Evolutionary conservation across 92 coral and sea anemone genomes (phyloP), one percentile per base, ranked within the genome.

Genomic region (Meandrina meandrites): DNA sequence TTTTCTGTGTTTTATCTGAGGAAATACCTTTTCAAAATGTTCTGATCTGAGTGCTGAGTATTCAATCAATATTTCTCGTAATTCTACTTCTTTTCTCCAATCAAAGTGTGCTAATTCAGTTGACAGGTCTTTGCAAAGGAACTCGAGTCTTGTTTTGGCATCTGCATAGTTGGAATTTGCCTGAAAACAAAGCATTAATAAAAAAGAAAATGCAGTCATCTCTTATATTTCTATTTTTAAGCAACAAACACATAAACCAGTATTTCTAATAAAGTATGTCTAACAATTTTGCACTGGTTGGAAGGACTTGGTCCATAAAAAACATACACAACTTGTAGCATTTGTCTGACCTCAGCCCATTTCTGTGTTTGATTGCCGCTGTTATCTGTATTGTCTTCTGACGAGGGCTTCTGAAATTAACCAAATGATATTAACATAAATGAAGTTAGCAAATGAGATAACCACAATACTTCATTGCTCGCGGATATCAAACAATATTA

Each of bases 141-240:
- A 89, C 80, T 95, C 98, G 19, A 97, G 88, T 76, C 89, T 86
- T 31, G 94, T 90, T 82, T 97, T 95, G 72, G 98, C 98, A 69
- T 90, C 97, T 14, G 94, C 95, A 92, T 94, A 91, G 86, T 96
- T 95, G 24, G 99, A 97, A 73, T 93, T 97, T 17, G 99, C 98
- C 99, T 97, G 53, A 19, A 62, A 87, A 22, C 13, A 60, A 81
- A 51, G 77, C 42, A 60, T 35, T 6, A 34, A 15, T 34, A 36
- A 40, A 8, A 34, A 9, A 6, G 31, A 7, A 56, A 30, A 80
- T 17, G 5, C 22, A 64, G 2, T 1, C 2, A n/a, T 66, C 32
- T 27, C 17, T 4, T 28, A 2, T n/a, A n/a, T n/a, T 27, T 48
- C 53, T 7, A 48, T 8, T 7, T 12, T 7, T 48, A 48, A 48